phyloP scores from a whole-genome alignment of 2,888 invertebrate genomes.

The Hypselothyrea guttata region DNA sequence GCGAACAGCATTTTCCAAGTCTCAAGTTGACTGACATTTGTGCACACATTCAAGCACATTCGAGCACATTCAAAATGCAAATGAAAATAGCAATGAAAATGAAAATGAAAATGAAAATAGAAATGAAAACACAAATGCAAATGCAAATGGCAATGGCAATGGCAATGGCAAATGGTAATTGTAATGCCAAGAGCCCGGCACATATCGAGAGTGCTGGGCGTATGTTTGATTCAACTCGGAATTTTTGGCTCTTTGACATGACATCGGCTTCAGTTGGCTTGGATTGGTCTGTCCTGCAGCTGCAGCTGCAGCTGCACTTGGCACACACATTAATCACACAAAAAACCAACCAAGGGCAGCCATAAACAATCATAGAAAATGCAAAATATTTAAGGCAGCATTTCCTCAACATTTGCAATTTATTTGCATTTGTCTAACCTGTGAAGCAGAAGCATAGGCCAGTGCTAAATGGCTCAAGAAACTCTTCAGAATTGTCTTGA shows the following conservation, averaged over 20 bases:
- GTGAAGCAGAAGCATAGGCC: not conserved
- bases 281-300: too few relatives aligned
- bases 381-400: not conserved
- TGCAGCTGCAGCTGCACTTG: not conserved
- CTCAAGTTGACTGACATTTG: not conserved
- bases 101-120: not conserved
- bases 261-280: not conserved
- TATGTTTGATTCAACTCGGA: too few relatives aligned
- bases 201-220: not conserved
- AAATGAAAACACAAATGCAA: not conserved
- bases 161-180: not conserved
- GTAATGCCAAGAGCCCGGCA: not conserved
- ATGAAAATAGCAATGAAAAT: conserved; percentile 8
- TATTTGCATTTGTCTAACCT: not conserved
- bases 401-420: not conserved
- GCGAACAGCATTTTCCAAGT: not conserved
- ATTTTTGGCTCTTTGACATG: too few relatives aligned
- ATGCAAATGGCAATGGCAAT: conserved; percentile 4
- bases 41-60: conserved; percentile 8
- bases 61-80: conserved; percentile 13
- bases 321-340: not conserved
- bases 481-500: too few relatives aligned
- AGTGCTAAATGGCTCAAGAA: too few relatives aligned
- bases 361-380: not conserved
- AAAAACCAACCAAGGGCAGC: not conserved